Evolutionary conservation across 2,113 vertebrate genomes (phyloP).

Genomic region (Neopipo cinnamomea): DNA sequence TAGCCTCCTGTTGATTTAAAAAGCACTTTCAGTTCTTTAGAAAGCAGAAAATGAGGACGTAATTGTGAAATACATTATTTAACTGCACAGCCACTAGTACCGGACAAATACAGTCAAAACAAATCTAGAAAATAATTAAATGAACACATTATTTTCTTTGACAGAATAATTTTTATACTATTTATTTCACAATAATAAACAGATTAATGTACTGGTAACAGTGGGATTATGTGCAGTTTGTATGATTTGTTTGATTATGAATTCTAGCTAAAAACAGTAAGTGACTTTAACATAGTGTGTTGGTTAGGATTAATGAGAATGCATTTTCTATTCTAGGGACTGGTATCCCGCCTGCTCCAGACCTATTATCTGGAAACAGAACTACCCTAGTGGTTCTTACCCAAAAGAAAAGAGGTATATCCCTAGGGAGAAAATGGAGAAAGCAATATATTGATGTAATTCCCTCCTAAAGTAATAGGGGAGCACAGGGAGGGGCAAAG

Average conservation of each 20-base stretch:
- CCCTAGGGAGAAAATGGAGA: background rate
- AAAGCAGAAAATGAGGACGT: background rate
- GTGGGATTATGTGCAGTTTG: background rate
- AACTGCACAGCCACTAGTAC: background rate
- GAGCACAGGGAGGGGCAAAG: background rate
- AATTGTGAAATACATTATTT: background rate
- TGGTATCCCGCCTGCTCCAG: background rate
- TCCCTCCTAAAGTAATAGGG: background rate
- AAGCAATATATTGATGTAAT: background rate
- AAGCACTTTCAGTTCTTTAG: background rate
- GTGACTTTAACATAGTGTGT: background rate
- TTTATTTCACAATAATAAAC: background rate
- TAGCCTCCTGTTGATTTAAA: background rate
- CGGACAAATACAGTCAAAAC: background rate
- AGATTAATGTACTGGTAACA: background rate
- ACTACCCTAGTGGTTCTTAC: background rate
- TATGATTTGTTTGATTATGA: background rate
- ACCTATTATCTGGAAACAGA: background rate
- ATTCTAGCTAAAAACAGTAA: background rate
- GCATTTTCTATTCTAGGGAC: background rate
- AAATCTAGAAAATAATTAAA: background rate
- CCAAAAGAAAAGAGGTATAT: background rate
- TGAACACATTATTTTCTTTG: background rate
- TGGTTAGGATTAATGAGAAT: background rate
- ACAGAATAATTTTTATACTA: background rate